Base-by-base conservation (phyloP, 2,113 vertebrate genomes). In the Casuarius casuarius region DNA sequence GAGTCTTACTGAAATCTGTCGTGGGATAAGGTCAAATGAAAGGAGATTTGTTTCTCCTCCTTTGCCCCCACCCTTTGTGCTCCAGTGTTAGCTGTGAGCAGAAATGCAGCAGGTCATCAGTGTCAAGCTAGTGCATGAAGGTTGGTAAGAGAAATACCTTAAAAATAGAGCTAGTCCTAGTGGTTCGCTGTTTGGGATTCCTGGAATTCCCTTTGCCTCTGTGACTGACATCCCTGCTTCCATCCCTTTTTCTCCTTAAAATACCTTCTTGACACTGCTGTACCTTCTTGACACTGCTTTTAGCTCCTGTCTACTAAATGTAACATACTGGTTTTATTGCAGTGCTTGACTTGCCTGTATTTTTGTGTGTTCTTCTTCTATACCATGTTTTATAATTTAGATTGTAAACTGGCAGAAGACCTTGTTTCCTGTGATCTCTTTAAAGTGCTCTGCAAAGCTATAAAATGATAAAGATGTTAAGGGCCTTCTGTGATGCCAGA, bases 151-250 rank as follows among this genome's bases (percentile, higher is more conserved):
- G n/a, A 70, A 67, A 5, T 23, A 5, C 29, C 44, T 71, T 31
- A 40, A 89, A 80, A 62, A 12, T 29, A 9, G 51, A 52, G n/a
- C 51, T 74, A 51, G 2, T 22, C 38, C 0, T 2, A 72, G 66
- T 16, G 3, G 12, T 17, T 75, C 33, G 13, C 54, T 0, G 0
- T 3, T 35, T 1, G 8, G 26, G 49, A 42, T 66, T 35, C 49
- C 46, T 72, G 46, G 52, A n/a, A 77, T 12, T 8, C 40, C 54
- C 22, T 68, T 28, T 29, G 25, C 48, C 4, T 21, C 33, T 18
- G 9, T 63, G 66, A 7, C 77, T 12, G 25, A 7, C 0, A 0
- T 9, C 58, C 62, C 42, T 4, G 0, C 31, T n/a, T 48, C 18
- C 1, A 52, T 68, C 40, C 33, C 6, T 59, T 5, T 25, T 67